Conservation (phyloP, 2,113 vertebrate genomes). For the Urocitellus parryii region DNA sequence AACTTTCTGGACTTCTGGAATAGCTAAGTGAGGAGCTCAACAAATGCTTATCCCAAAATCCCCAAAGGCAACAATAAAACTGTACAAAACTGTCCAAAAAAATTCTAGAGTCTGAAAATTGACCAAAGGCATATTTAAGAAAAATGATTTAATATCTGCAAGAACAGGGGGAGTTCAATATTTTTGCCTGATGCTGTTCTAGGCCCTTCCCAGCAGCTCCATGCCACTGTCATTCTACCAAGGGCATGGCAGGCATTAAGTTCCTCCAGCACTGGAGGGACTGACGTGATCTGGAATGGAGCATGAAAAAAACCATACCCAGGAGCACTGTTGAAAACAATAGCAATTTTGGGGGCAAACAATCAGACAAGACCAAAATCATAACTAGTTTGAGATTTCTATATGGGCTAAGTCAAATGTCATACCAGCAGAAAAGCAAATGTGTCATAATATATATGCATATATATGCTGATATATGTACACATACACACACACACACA, state of each 20-base stretch:
- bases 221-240: background rate
- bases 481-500: too few species aligned
- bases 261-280: background rate
- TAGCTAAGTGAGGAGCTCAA: background rate
- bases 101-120: conserved; percentile 1
- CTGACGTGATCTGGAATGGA: background rate
- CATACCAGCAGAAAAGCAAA: background rate
- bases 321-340: background rate
- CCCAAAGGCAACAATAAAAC: background rate
- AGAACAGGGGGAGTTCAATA: background rate
- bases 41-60: background rate
- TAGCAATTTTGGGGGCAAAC: background rate
- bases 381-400: background rate
- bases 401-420: background rate
- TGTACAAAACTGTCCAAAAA: conserved; percentile 4
- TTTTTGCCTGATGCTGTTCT: background rate
- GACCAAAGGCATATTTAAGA: background rate
- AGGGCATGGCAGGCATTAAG: background rate
- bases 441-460: too few species aligned
- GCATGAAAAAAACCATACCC: background rate
- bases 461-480: too few species aligned
- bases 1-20: background rate
- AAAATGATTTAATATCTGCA: background rate
- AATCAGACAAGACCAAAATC: too few species aligned
- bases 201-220: background rate